Percentiles rank a stretch among this genome's conserved stretches.
These are phyloP conservation scores for Lepisosteus oculatus DNA, from an alignment of 2,113 vertebrate genomes.

Conservation along the genomic window DNA sequence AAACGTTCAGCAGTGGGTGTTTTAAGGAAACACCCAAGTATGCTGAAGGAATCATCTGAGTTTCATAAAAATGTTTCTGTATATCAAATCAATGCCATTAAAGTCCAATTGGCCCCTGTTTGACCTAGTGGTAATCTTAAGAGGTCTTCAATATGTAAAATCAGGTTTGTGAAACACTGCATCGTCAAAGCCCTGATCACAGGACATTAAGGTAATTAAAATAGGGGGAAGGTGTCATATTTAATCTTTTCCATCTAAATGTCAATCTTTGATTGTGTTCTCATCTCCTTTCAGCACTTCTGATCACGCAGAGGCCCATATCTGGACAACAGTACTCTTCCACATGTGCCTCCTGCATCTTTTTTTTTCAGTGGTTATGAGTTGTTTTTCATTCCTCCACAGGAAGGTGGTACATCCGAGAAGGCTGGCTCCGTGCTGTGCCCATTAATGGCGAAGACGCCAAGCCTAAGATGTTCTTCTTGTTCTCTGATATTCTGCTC, in stretches of 20 bases:
- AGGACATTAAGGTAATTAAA: slow-evolving; percentile 57
- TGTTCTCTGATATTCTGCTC: slow-evolving; percentile 87
- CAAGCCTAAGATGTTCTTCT: slow-evolving; percentile 78
- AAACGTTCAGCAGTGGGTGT: slow-evolving; percentile 32
- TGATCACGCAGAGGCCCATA: slow-evolving; percentile 8
- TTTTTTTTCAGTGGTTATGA: neutral
- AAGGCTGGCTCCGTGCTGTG: slow-evolving; percentile 67
- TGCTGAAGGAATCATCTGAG: too few species aligned
- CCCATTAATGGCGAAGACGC: slow-evolving; percentile 61
- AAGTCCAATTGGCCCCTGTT: slow-evolving; percentile 58
- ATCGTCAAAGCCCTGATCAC: slow-evolving; percentile 43
- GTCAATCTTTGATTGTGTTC: slow-evolving; percentile 53
- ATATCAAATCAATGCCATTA: slow-evolving; percentile 61
- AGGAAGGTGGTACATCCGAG: slow-evolving; percentile 64
- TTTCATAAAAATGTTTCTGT: slow-evolving; percentile 34
- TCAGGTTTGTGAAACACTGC: slow-evolving; percentile 34
- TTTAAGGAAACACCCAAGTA: slow-evolving; percentile 24
- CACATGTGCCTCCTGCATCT: neutral
- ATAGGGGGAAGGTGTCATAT: slow-evolving; percentile 51
- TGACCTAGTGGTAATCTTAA: slow-evolving; percentile 57
- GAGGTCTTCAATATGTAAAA: slow-evolving; percentile 50
- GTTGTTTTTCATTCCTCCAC: slow-evolving; percentile 14
- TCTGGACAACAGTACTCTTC: neutral
- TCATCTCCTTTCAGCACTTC: neutral
- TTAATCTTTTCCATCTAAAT: slow-evolving; percentile 67